Base-by-base conservation (phyloP, 2,797 vertebrate genomes). In the Acanthurus tractus region DNA sequence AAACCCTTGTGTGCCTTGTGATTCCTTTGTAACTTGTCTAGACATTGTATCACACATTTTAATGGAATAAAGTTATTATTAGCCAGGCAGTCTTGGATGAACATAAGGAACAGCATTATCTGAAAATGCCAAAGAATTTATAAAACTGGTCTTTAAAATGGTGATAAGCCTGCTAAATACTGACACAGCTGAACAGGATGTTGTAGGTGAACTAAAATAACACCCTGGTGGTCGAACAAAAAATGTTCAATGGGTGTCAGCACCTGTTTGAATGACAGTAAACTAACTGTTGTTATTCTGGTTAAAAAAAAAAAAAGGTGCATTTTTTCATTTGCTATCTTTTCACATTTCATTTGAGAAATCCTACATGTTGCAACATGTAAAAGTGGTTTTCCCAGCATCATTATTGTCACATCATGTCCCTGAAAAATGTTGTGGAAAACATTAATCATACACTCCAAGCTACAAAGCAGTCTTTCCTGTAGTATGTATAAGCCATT, bases 391-490 rank as follows among this genome's bases (percentile, higher is more conserved):
- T 34, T 49, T 49, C 8, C 22, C n/a, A 36, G 29, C 38, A 56
- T 58, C 23, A 42, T 74, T 62, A 71, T 17, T 29, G 23, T 58
- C 49, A 46, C n/a, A 29, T 63, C 38, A 3, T 2, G 38, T 74
- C 59, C 53, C 44, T 64, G 38, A 52, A 56, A 71, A 71, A 50
- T 29, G 38, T 23, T 70, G 62, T 48, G 17, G 38, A 74, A 76
- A 74, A 29, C 73, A 70, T 22, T 7, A 44, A 74, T 63, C 55
- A 58, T 67, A 74, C n/a, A 59, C 44, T 54, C 54, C 49, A 18
- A 63, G 63, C 23, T 25, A 78, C 57, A 79, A 72, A 76, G 80
- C 71, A 20, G 18, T 6, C 46, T 68, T 64, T 75, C 71, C 48
- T 74, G 42, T 25, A 46, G 63, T 54, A 58, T 42, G 56, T 69